Evolutionary conservation across 2,113 vertebrate species (phyloP).

Genomic region (Oryctolagus cuniculus): DNA sequence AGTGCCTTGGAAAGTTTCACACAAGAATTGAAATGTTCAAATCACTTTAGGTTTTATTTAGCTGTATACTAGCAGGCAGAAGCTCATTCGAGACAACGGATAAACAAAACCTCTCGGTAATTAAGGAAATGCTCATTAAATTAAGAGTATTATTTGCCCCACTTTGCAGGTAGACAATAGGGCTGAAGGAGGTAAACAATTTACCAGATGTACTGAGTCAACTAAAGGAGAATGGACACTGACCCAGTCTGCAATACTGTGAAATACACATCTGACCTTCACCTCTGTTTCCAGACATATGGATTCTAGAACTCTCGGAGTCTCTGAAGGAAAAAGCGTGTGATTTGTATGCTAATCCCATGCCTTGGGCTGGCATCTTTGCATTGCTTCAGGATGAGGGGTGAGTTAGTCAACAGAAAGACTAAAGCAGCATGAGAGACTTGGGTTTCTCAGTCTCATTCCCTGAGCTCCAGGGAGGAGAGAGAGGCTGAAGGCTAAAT

Average conservation of each 20-base stretch:
- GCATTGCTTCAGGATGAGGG: background rate
- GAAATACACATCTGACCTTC: background rate
- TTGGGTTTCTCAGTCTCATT: background rate
- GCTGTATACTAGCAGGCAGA: background rate
- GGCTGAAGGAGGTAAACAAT: background rate
- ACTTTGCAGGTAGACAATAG: background rate
- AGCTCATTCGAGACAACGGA: background rate
- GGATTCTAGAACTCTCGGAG: background rate
- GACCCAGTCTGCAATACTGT: background rate
- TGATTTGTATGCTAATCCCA: background rate
- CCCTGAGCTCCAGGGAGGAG: background rate
- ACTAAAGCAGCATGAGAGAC: background rate
- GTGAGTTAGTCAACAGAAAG: background rate
- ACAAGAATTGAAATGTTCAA: background rate
- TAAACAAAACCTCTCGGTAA: constrained; percentile 55
- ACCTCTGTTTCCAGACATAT: background rate
- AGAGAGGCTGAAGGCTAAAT: background rate
- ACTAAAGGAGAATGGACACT: background rate
- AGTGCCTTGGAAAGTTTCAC: constrained; percentile 25
- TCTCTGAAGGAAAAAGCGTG: background rate
- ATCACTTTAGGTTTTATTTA: constrained; percentile 46
- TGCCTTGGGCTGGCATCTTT: background rate
- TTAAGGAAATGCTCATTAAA: constrained; percentile 52
- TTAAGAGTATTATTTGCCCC: background rate
- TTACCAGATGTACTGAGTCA: background rate